Evolutionary conservation across 2,888 invertebrate species (phyloP).

Genomic region (Ochropleura plecta): DNA sequence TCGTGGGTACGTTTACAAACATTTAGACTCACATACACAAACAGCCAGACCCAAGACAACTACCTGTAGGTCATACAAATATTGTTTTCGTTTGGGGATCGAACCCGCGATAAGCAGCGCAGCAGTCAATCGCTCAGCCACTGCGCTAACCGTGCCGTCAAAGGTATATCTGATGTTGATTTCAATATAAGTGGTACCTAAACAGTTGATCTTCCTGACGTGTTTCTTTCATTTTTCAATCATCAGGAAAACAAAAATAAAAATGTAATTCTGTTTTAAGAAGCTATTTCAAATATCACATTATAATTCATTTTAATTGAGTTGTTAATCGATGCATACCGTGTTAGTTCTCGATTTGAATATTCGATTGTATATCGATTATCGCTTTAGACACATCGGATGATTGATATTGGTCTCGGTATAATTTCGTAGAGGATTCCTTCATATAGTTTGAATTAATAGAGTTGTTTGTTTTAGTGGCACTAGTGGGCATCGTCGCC

Average conservation of each 20-base stretch:
- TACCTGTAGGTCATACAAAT: too few species aligned
- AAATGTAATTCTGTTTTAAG: conserved; percentile 37
- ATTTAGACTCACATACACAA: too few species aligned
- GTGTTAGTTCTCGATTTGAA: conserved; percentile 78
- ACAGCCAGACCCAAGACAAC: too few species aligned
- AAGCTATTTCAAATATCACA: conserved; percentile 63
- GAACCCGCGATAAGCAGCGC: too few species aligned
- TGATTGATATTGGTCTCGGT: conserved; percentile 85
- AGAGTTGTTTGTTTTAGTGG: conserved; percentile 88
- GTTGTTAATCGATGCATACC: conserved; percentile 75
- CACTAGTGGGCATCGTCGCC: conserved; percentile 77
- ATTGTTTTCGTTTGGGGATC: too few species aligned
- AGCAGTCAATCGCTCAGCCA: too few species aligned
- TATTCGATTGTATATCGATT: conserved; percentile 81
- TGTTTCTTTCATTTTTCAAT: conserved; percentile 13
- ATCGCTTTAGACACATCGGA: conserved; percentile 75
- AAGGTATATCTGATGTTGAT: neutral
- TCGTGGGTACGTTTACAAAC: too few species aligned
- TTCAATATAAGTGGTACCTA: conserved; percentile 6
- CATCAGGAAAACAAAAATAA: conserved; percentile 25
- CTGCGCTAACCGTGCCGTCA: too few species aligned
- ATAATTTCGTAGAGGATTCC: conserved; percentile 76
- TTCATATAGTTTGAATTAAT: conserved; percentile 83
- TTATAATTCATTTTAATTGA: conserved; percentile 76
- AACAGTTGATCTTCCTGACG: neutral